Conservation (phyloP, 2,113 vertebrate species). For the Dicentrarchus labrax region DNA sequence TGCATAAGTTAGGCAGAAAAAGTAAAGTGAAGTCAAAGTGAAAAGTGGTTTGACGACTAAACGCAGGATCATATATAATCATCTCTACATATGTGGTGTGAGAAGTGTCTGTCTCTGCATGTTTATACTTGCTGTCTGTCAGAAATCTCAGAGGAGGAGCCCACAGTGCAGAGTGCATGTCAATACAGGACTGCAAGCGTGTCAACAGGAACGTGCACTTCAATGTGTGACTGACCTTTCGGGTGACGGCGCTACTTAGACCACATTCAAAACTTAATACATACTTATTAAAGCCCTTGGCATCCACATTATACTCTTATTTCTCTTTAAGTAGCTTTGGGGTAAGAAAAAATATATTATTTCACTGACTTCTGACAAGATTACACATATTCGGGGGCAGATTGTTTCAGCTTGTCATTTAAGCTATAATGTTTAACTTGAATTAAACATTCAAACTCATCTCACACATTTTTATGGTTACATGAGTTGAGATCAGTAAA, state of each 20-base stretch:
- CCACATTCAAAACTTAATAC: neutral
- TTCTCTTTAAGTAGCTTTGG: neutral
- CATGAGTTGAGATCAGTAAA: neutral
- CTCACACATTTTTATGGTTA: neutral
- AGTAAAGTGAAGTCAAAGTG: neutral
- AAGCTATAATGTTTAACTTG: neutral
- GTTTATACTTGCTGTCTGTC: conserved; percentile 19
- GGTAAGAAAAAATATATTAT: neutral
- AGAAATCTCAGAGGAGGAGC: neutral
- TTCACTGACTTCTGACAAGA: neutral
- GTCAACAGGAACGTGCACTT: conserved; percentile 10
- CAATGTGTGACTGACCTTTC: neutral
- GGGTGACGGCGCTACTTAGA: neutral
- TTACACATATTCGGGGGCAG: neutral
- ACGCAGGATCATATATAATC: neutral
- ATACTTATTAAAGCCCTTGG: neutral
- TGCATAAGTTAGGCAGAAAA: neutral
- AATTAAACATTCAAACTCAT: neutral
- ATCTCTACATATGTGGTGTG: neutral
- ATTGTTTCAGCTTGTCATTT: neutral
- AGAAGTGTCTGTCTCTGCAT: conserved; percentile 5
- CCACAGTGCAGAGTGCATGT: conserved; percentile 10
- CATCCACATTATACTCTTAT: neutral
- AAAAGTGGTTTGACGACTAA: neutral
- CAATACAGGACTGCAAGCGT: neutral